Base-by-base conservation (phyloP, 2,797 vertebrate genomes). In the Limnodromus scolopaceus region DNA sequence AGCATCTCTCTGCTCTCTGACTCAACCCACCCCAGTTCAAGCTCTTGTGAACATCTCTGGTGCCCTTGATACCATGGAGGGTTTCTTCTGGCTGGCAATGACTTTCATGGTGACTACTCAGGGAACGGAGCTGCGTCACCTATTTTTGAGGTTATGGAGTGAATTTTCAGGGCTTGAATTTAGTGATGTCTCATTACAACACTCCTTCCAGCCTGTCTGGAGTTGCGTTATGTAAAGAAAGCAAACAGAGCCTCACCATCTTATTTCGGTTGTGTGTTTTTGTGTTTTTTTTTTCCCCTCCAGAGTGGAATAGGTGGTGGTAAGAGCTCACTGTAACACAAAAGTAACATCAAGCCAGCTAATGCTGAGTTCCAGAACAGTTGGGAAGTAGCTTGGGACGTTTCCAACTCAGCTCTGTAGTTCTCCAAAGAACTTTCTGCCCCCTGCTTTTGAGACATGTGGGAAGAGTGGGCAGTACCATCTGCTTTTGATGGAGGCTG, bases 391-490 rank as follows among this genome's bases (percentile, higher is more conserved):
- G 65, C 36, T 36, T 96, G 95, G 95, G 94, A 93, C 53, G 34
- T 39, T 84, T 96, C 97, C 96, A 97, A 6, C 86, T 65, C 96
- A 64, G 54, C 70, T 94, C 82, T 76, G 70, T 48, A 92, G 75
- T 38, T 94, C 87, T 88, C 87, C 65, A 76, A 89, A 84, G 87
- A 90, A 90, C 87, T 94, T 87, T 95, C 71, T 91, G 80, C 96
- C 94, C 94, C 89, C 68, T 92, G 76, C 92, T 91, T 97, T 89
- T 94, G 83, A 89, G 94, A 91, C 87, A 93, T 84, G 91, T 87
- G 87, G 89, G 89, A 93, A 89, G 94, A 97, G 96, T 96, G 96
- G 97, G 96, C 93, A 97, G 94, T 81, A 85, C 96, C 96, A 96
- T 96, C 96, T 96, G 96, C 89, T 97, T 96, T 87, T 46, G 88